Percentiles rank a stretch among this genome's conserved stretches.
These are phyloP conservation scores for Agonopterix arenella DNA, from an alignment of 2,888 invertebrate species.

Conservation along the genomic window DNA sequence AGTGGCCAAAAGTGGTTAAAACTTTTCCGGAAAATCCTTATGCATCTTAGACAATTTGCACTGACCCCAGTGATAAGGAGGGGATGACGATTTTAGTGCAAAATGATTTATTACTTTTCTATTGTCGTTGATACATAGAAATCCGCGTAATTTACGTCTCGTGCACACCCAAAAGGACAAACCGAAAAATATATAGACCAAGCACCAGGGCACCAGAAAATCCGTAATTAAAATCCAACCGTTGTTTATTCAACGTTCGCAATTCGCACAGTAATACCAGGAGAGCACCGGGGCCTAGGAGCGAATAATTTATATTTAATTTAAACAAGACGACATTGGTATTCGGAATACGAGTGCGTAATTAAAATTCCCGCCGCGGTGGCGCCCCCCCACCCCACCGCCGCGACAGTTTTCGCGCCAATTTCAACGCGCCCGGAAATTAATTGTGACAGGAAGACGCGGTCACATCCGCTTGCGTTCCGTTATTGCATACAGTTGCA, in stretches of 20 bases:
- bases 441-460: conserved; percentile 77
- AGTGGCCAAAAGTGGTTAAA: too few species aligned
- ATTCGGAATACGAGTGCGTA: conserved; percentile 76
- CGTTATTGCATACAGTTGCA: conserved; percentile 55
- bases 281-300: conserved; percentile 66
- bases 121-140: too few species aligned
- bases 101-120: too few species aligned
- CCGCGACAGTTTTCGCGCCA: conserved; percentile 76
- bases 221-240: conserved; percentile 61
- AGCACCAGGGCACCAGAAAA: conserved; percentile 30
- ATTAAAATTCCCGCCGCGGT: conserved; percentile 75
- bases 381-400: conserved; percentile 34
- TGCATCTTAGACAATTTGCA: too few species aligned
- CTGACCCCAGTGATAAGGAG: too few species aligned
- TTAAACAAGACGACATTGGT: conserved; percentile 77
- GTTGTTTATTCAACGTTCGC: conserved; percentile 61
- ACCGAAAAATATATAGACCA: background rate
- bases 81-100: too few species aligned
- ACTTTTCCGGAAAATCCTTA: too few species aligned
- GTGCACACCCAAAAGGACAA: background rate
- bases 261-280: conserved; percentile 56
- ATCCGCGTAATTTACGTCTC: background rate
- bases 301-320: conserved; percentile 77
- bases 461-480: conserved; percentile 70
- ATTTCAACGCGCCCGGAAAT: conserved; percentile 76